Evolutionary conservation across 2,888 invertebrate species (phyloP), one percentile per base, ranked within the genome.

Genomic region (Leptopterna dolabrata): DNA sequence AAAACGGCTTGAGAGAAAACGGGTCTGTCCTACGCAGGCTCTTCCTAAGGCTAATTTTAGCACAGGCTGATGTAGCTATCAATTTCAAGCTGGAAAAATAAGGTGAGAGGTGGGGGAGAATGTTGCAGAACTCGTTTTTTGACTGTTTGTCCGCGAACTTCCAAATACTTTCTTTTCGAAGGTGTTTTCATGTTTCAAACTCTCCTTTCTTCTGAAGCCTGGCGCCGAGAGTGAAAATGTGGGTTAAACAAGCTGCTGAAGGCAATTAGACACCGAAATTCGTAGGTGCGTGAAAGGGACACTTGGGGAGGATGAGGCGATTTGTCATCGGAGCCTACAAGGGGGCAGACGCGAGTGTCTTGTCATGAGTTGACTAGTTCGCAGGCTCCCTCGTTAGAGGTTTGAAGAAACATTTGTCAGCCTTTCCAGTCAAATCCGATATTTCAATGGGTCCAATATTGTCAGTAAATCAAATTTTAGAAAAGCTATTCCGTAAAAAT

Each of bases 221-320:
- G 63, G 63, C 63, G 63, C 63, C 63, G 63, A 63, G 63, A 63
- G 63, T 63, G 63, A 63, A 63, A 63, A 63, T 63, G 24, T 27
- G 63, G 63, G 63, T 27, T 63, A 27, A 63, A 63, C 63, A 19
- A 63, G 63, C 63, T 11, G 24, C 27, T 63, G 63, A 24, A 63
- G 63, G 19, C 63, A 63, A 63, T 63, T 63, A 63, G 19, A 24
- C 63, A 63, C 13, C 27, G 63, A 63, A 63, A 63, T 63, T 63
- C 63, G 63, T 36, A 36, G 36, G 47, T 63, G 4, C 19, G 24
- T 7, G 27, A 63, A 19, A 27, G 63, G 63, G 63, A 63, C 63
- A 63, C 13, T 63, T 24, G 63, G 4, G 4, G 63, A 63, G 63
- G 63, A 19, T 63, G 63, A 27, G 27, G 24, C 24, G 19, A 63